These are phyloP conservation scores for Prionailurus bengalensis DNA, from an alignment of 2,113 vertebrate species.

Conservation along the genomic window DNA sequence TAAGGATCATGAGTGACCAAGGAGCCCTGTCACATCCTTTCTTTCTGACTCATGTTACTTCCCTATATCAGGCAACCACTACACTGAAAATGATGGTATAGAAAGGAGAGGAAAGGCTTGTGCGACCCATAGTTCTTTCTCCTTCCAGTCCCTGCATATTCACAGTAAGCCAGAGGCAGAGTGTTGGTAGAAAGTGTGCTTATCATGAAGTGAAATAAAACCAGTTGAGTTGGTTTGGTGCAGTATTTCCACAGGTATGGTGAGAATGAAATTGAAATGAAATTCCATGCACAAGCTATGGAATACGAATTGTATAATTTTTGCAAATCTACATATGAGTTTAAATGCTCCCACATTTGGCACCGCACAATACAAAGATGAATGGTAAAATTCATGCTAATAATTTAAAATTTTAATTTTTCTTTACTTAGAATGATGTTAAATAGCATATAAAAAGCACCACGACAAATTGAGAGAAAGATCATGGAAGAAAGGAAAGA, in stretches of 20 bases:
- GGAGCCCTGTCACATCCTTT: neutral
- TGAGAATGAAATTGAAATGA: neutral
- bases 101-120: neutral
- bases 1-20: neutral
- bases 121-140: neutral
- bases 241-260: neutral
- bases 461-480: neutral
- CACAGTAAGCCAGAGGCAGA: neutral
- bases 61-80: neutral
- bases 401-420: slow-evolving; percentile 56
- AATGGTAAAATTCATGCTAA: slow-evolving; percentile 24
- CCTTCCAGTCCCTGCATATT: neutral
- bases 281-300: neutral
- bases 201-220: neutral
- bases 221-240: neutral
- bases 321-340: neutral
- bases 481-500: neutral
- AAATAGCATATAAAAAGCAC: neutral
- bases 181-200: neutral
- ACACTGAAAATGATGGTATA: rapidly evolving
- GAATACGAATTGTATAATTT: neutral
- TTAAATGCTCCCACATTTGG: neutral
- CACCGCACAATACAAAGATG: neutral
- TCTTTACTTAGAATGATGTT: slow-evolving; percentile 6
- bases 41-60: neutral